These are phyloP conservation scores for Cydia fagiglandana DNA, from an alignment of 1,140 invertebrate species.

Conservation along the genomic window DNA sequence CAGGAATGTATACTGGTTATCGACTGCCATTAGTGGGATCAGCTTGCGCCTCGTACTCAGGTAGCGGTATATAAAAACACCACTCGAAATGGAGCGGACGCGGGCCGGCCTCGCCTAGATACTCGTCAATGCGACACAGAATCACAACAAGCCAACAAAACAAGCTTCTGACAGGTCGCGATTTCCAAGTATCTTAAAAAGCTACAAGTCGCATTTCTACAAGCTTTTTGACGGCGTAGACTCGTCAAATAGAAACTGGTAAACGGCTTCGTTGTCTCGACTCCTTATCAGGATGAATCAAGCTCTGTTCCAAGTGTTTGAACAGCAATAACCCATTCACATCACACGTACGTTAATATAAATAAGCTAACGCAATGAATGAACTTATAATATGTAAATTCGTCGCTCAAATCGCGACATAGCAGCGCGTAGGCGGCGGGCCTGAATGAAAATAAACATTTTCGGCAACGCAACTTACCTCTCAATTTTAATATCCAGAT, in stretches of 20 bases:
- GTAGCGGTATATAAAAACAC: constrained; percentile 75
- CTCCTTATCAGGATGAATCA: constrained; percentile 49
- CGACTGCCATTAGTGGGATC: constrained; percentile 56
- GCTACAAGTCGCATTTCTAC: neutral
- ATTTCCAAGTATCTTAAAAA: neutral
- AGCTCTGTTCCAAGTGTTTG: constrained; percentile 45
- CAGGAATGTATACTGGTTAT: constrained; percentile 32
- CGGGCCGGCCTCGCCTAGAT: constrained; percentile 70
- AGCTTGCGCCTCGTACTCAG: constrained; percentile 58
- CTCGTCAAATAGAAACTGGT: neutral
- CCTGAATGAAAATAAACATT: constrained; percentile 75
- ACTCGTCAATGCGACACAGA: constrained; percentile 63
- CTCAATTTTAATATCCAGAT: constrained; percentile 76
- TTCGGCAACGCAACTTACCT: constrained; percentile 57
- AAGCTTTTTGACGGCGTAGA: neutral
- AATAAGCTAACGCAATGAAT: constrained; percentile 70
- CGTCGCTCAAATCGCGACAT: constrained; percentile 74
- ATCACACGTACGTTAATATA: constrained; percentile 69
- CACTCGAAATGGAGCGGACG: constrained; percentile 72
- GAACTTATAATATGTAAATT: constrained; percentile 77
- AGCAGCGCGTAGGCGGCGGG: constrained; percentile 69
- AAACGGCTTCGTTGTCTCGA: constrained; percentile 23
- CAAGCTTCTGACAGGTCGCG: constrained; percentile 1
- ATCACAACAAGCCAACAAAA: constrained; percentile 24
- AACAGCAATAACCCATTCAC: constrained; percentile 62